Evolutionary conservation across 2,113 vertebrate genomes (phyloP).

Genomic region (Hirundichthys speculiger): DNA sequence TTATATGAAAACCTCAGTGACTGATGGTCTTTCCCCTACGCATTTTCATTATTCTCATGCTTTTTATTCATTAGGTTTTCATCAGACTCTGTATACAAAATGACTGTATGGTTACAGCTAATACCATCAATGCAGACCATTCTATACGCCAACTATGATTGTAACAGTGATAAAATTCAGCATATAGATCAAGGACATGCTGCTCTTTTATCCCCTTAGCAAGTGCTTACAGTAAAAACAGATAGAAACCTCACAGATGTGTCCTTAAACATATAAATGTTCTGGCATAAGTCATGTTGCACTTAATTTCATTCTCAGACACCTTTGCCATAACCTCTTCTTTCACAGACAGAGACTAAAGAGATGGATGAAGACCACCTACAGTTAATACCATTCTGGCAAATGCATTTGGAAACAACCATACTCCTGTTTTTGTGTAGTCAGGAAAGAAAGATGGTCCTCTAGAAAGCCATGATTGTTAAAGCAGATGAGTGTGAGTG

Average conservation of each 20-base stretch:
- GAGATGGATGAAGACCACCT: background rate
- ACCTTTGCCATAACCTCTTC: background rate
- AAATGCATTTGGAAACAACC: no score
- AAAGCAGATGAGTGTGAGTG: no score
- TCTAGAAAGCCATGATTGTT: no score
- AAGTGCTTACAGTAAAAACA: conserved; percentile 39
- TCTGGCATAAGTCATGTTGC: conserved; percentile 15
- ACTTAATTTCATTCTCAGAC: background rate
- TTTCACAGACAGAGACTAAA: conserved; percentile 34
- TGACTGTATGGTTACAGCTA: conserved; percentile 13
- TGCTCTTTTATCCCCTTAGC: conserved; percentile 56
- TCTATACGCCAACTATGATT: conserved; percentile 19
- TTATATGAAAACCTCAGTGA: conserved; percentile 25
- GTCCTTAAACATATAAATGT: conserved; percentile 1
- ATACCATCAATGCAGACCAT: conserved; percentile 4
- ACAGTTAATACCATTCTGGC: no score
- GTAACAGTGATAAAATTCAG: conserved; percentile 29
- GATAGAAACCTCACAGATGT: conserved; percentile 15
- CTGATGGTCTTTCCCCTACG: conserved; percentile 4
- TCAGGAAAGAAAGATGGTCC: no score
- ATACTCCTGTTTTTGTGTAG: no score
- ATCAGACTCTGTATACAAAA: conserved; percentile 13
- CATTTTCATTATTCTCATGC: conserved; percentile 22
- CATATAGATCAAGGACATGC: conserved; percentile 23
- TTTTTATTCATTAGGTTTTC: conserved; percentile 35